phyloP scores from a whole-genome alignment of 2,888 invertebrate species.

The Lithophane ornitopus region DNA sequence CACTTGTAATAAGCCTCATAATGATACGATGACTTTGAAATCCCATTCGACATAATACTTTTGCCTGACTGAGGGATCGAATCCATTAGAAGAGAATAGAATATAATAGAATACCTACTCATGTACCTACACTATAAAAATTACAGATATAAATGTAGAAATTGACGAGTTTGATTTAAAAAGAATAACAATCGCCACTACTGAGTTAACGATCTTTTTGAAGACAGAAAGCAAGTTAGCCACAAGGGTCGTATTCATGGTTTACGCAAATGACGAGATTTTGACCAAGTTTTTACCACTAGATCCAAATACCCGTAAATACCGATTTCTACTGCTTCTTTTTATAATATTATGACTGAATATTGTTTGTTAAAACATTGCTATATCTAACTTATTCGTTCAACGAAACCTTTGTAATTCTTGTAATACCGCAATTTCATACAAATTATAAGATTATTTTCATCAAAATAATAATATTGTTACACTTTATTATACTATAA shows the following conservation, averaged over 20 bases:
- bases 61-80: background rate
- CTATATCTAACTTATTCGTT: slow-evolving; percentile 4
- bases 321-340: background rate
- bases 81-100: no score
- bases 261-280: slow-evolving; percentile 46
- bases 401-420: background rate
- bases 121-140: no score
- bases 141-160: no score
- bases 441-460: slow-evolving; percentile 18
- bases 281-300: slow-evolving; percentile 20
- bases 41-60: background rate
- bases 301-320: slow-evolving; percentile 10
- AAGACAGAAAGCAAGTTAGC: slow-evolving; percentile 16
- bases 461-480: slow-evolving; percentile 5
- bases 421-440: slow-evolving; percentile 23
- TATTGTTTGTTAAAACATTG: slow-evolving; percentile 25
- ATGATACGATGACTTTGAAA: background rate
- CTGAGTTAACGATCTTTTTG: slow-evolving; percentile 7
- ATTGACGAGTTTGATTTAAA: background rate
- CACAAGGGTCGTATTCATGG: slow-evolving; percentile 39
- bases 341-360: slow-evolving; percentile 6
- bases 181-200: background rate
- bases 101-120: no score
- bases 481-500: slow-evolving; percentile 5
- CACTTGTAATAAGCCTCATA: no score